Conservation (phyloP, 2,113 vertebrate species). For the Scomber japonicus region DNA sequence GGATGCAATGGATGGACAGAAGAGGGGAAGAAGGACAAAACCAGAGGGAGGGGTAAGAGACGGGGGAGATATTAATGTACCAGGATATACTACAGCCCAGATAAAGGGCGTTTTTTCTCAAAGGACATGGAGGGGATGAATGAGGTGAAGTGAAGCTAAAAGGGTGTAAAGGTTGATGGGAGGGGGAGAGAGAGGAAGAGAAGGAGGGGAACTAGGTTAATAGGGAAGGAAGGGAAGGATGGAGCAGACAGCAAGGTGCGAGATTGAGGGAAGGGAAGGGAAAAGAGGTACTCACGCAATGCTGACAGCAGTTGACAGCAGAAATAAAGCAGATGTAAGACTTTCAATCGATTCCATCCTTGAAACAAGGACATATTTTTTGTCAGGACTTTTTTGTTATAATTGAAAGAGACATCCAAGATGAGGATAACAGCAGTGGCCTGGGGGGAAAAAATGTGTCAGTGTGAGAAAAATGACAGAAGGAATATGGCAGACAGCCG, state of each 20-base stretch:
- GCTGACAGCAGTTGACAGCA: too few species aligned
- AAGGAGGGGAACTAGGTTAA: slow-evolving; percentile 36
- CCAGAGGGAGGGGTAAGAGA: not conserved
- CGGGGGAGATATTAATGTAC: not conserved
- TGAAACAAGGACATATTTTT: not conserved
- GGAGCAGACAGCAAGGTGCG: slow-evolving; percentile 9
- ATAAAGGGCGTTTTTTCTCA: slow-evolving; percentile 4
- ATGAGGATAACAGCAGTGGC: slow-evolving; percentile 20
- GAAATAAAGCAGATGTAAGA: not conserved
- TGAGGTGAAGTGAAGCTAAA: slow-evolving; percentile 53
- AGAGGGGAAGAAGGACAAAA: not conserved
- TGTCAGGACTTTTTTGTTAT: not conserved
- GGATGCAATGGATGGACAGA: not conserved
- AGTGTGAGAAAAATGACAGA: slow-evolving; percentile 28
- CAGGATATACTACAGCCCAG: not conserved
- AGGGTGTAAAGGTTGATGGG: slow-evolving; percentile 36
- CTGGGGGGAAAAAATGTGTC: slow-evolving; percentile 28
- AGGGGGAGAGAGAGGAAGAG: not conserved
- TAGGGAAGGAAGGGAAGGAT: slow-evolving; percentile 16
- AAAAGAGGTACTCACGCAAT: too few species aligned
- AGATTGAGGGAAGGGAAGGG: not conserved
- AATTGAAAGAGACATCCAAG: slow-evolving; percentile 21
- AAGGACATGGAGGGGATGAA: slow-evolving; percentile 21
- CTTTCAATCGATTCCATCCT: not conserved
- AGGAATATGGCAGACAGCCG: slow-evolving; percentile 58